A percentile compares a stretch with the other conserved stretches of the same genome.
Conservation (phyloP, 1,140 invertebrate species). For the Cyclargus thomasi region DNA sequence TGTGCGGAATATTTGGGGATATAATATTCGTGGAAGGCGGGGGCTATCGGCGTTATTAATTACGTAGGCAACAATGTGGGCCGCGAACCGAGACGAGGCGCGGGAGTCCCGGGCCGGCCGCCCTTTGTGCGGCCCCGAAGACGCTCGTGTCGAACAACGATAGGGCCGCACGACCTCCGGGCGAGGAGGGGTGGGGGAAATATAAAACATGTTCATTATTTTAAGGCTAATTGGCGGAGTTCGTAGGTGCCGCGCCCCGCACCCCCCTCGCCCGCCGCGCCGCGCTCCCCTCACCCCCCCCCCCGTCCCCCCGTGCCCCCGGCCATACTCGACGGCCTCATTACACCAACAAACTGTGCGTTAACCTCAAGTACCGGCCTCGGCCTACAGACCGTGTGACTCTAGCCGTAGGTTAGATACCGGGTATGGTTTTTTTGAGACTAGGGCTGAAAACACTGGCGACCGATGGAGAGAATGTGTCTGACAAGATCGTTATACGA, state of each 20-base stretch:
- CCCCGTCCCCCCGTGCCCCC: no score
- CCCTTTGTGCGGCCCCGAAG: constrained; percentile 51
- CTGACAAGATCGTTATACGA: no score
- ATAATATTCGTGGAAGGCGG: constrained; percentile 20
- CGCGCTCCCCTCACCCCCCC: no score
- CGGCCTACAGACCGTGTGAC: no score
- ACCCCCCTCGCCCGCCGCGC: background rate
- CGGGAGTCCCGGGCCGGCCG: constrained; percentile 30
- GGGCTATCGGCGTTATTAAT: constrained; percentile 24
- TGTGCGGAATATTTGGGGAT: background rate
- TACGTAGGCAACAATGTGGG: constrained; percentile 34
- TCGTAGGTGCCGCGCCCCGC: constrained; percentile 54
- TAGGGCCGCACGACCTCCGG: constrained; percentile 58
- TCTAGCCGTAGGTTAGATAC: no score
- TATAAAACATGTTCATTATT: constrained; percentile 77
- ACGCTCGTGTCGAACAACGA: constrained; percentile 43
- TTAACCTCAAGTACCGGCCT: no score
- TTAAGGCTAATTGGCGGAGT: constrained; percentile 74
- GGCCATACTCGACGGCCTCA: background rate
- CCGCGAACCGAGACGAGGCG: constrained; percentile 33
- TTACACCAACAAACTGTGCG: no score
- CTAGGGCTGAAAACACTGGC: no score
- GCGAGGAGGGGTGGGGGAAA: constrained; percentile 67
- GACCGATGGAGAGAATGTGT: no score
- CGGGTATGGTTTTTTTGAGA: no score